Evolutionary conservation across 1,140 invertebrate species (phyloP).

Genomic region (Drosophila lacertosa): DNA sequence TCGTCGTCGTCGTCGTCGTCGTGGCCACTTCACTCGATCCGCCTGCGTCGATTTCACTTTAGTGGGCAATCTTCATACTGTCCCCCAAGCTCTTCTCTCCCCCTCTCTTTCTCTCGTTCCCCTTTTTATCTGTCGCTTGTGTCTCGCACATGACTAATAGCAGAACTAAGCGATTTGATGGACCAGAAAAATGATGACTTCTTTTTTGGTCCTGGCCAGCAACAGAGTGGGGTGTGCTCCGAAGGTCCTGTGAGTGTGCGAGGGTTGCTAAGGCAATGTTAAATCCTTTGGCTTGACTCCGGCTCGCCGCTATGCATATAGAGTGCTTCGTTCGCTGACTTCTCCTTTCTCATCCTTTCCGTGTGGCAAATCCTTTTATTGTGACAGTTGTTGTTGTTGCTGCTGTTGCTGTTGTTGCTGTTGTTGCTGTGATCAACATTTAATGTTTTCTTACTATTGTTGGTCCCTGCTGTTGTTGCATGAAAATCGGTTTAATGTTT

Average conservation of each 20-base stretch:
- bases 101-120: no score
- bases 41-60: constrained; percentile 60
- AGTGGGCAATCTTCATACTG: constrained; percentile 30
- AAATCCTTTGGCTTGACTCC: constrained; percentile 53
- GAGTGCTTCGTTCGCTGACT: constrained; percentile 13
- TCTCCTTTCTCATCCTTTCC: constrained; percentile 17
- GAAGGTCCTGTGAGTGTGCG: constrained; percentile 17
- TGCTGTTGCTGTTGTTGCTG: no score
- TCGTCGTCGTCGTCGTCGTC: constrained; percentile 18
- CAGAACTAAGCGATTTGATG: constrained; percentile 84
- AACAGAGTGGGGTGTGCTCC: constrained; percentile 1
- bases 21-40: constrained; percentile 60
- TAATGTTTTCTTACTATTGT: constrained; percentile 78
- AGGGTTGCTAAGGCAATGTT: constrained; percentile 55
- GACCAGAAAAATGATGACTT: constrained; percentile 84
- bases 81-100: neutral
- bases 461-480: constrained; percentile 36
- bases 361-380: constrained; percentile 79
- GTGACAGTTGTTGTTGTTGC: constrained; percentile 77
- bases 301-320: constrained; percentile 13
- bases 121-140: constrained; percentile 29
- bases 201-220: constrained; percentile 49
- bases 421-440: constrained; percentile 79
- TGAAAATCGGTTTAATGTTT: constrained; percentile 82
- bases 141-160: constrained; percentile 77